Conservation (phyloP, 2,113 vertebrate genomes). For the Pseudopipra pipra region DNA sequence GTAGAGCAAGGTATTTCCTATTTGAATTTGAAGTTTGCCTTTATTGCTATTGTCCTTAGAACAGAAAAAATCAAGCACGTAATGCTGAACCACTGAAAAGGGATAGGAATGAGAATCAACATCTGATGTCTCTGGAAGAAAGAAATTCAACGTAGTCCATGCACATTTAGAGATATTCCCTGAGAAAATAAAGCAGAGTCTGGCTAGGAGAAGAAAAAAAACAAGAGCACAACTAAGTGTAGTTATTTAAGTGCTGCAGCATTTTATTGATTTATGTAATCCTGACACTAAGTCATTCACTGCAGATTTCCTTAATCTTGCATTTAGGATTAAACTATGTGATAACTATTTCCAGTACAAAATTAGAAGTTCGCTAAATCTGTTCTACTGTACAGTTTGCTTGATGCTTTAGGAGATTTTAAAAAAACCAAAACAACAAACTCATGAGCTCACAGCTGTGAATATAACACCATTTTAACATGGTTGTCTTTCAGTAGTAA, state of each 20-base stretch:
- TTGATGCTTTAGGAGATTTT: neutral
- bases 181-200: neutral
- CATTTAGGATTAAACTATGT: neutral
- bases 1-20: neutral
- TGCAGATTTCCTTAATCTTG: neutral
- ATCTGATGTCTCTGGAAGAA: neutral
- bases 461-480: neutral
- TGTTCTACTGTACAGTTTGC: neutral
- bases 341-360: neutral
- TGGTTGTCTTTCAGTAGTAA: neutral
- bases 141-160: neutral
- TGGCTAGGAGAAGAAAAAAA: neutral
- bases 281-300: neutral
- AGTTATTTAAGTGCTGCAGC: neutral
- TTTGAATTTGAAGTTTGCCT: neutral
- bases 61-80: neutral
- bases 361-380: neutral
- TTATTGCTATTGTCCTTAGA: neutral
- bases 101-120: neutral
- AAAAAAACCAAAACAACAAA: neutral
- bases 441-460: neutral
- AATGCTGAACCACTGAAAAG: neutral
- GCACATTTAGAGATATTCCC: neutral
- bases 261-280: neutral
- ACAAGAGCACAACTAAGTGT: neutral